Evolutionary conservation across 2,113 vertebrate genomes (phyloP).

Genomic region (Hydropotes inermis): DNA sequence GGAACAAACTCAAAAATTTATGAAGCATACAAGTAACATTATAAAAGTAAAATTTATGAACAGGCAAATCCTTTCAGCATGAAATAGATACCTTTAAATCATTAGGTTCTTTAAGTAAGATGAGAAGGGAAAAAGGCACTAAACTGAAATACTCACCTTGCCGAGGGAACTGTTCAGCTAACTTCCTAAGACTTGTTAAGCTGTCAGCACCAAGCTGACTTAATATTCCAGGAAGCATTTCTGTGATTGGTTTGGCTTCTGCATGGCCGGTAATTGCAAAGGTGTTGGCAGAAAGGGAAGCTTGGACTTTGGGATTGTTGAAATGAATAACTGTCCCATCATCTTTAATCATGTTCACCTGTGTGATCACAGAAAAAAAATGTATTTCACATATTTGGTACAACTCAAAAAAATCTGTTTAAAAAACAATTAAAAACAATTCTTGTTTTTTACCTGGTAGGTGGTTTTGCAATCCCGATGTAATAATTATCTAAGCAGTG

Average conservation of each 20-base stretch:
- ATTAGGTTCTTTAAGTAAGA: neutral
- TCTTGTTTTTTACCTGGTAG: neutral
- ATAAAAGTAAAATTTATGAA: constrained; percentile 31
- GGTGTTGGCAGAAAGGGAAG: constrained; percentile 97
- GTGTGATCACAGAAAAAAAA: constrained; percentile 67
- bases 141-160: constrained; percentile 86
- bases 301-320: constrained; percentile 99
- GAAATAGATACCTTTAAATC: constrained; percentile 30
- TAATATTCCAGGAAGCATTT: constrained; percentile 99
- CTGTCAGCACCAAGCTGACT: constrained; percentile 98
- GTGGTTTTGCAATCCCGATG: neutral
- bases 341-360: constrained; percentile 99
- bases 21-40: neutral
- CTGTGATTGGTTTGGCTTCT: constrained; percentile 97
- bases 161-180: constrained; percentile 97
- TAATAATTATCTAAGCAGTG: constrained; percentile 21
- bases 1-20: constrained; percentile 32
- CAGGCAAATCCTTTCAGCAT: constrained; percentile 16
- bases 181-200: constrained; percentile 96
- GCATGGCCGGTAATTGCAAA: constrained; percentile 98
- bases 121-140: neutral
- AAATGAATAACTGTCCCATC: constrained; percentile 99
- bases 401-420: constrained; percentile 23
- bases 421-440: neutral
- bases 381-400: constrained; percentile 31